Percentiles rank a stretch among this genome's conserved stretches.
Conservation (phyloP, 1,140 invertebrate genomes). For the Microplitis mediator region DNA sequence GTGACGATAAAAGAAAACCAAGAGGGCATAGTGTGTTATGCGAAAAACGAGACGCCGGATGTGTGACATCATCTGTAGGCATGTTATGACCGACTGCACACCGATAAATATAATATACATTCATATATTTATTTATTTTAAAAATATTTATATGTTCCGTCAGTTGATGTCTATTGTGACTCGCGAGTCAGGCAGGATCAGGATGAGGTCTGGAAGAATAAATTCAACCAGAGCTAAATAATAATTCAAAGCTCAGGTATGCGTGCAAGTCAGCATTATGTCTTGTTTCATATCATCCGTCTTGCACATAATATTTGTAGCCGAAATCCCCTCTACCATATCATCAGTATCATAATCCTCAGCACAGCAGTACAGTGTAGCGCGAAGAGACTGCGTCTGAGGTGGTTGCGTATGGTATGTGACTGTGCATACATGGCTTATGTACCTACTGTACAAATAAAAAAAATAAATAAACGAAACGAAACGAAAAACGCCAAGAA, state of each 20-base stretch:
- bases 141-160: too few relatives aligned
- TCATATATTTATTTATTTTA: too few relatives aligned
- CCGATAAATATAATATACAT: too few relatives aligned
- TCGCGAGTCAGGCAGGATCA: too few relatives aligned
- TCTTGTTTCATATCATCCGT: background rate
- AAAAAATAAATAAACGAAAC: background rate
- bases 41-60: conserved; percentile 53
- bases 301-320: too few relatives aligned
- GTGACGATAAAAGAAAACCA: background rate
- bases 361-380: background rate
- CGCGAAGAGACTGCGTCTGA: conserved; percentile 1
- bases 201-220: too few relatives aligned
- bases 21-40: conserved; percentile 30
- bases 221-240: conserved; percentile 1
- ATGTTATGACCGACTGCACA: conserved; percentile 21
- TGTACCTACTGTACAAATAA: conserved; percentile 25
- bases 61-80: conserved; percentile 40
- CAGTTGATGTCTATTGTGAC: too few relatives aligned
- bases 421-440: conserved; percentile 8
- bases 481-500: background rate
- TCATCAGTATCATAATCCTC: background rate
- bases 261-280: conserved; percentile 1
- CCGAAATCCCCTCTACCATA: background rate
- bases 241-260: conserved; percentile 13
- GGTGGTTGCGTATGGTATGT: conserved; percentile 11